These are phyloP conservation scores for Pelodytes ibericus DNA, from an alignment of 2,797 vertebrate species.

Conservation along the genomic window DNA sequence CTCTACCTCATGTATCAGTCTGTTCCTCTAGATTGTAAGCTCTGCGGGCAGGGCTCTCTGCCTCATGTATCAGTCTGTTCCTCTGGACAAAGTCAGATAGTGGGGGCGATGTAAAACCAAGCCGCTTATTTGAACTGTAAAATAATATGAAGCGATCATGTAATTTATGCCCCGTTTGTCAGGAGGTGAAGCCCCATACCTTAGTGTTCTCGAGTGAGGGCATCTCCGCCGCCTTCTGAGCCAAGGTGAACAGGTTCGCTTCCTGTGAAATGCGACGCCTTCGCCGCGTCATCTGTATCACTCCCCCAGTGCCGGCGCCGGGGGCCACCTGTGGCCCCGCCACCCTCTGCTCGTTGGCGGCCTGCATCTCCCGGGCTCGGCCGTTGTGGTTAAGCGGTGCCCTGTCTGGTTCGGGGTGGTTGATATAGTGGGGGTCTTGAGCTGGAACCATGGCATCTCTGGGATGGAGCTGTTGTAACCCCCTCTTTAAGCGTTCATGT, in stretches of 20 bases:
- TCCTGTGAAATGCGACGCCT: slow-evolving; percentile 91
- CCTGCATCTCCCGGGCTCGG: slow-evolving; percentile 65
- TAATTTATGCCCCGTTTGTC: too few relatives aligned
- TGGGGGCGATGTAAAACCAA: too few relatives aligned
- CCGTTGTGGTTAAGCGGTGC: slow-evolving; percentile 66
- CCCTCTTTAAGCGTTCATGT: slow-evolving; percentile 61
- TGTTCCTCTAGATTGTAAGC: too few relatives aligned
- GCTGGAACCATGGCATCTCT: slow-evolving; percentile 60
- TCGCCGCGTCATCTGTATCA: slow-evolving; percentile 90
- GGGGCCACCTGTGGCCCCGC: slow-evolving; percentile 65
- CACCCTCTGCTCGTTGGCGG: slow-evolving; percentile 59
- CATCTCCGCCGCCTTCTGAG: slow-evolving; percentile 94
- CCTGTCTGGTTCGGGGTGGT: slow-evolving; percentile 67
- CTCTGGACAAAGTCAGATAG: too few relatives aligned
- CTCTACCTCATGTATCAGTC: too few relatives aligned
- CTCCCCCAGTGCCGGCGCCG: slow-evolving; percentile 74
- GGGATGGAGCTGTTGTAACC: slow-evolving; percentile 53
- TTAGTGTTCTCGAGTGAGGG: slow-evolving; percentile 81
- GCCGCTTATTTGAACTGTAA: too few relatives aligned
- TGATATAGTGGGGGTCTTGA: slow-evolving; percentile 73
- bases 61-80: too few relatives aligned
- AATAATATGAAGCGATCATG: too few relatives aligned
- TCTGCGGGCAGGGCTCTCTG: too few relatives aligned
- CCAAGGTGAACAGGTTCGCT: slow-evolving; percentile 92
- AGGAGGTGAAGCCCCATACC: too few relatives aligned